phyloP scores from a whole-genome alignment of 53 echinoderm and acorn worm genomes.

The Zoroaster sp. region DNA sequence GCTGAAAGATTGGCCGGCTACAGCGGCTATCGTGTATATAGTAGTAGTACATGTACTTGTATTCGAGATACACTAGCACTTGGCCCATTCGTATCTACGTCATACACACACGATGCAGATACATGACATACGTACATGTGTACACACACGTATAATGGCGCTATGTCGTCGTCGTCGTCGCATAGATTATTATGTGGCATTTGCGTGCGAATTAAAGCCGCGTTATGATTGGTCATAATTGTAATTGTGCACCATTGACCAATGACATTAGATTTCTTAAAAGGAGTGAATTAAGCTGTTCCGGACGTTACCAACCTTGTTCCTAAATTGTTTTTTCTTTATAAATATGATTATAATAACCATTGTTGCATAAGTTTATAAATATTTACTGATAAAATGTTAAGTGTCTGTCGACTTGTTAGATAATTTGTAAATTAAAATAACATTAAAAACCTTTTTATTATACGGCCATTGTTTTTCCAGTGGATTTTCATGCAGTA shows the following conservation, averaged over 20 bases:
- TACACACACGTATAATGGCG: not conserved
- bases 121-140: not conserved
- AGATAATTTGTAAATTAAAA: too few relatives aligned
- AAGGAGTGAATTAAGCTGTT: not conserved
- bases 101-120: not conserved
- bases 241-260: not conserved
- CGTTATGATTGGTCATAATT: not conserved
- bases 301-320: too few relatives aligned
- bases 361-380: too few relatives aligned
- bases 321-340: too few relatives aligned
- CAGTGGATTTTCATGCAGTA: too few relatives aligned
- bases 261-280: not conserved
- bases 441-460: too few relatives aligned
- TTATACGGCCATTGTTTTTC: too few relatives aligned
- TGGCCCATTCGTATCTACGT: too few relatives aligned
- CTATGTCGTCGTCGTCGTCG: not conserved
- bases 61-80: too few relatives aligned
- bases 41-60: not conserved
- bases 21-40: not conserved
- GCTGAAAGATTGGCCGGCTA: not conserved
- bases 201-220: not conserved
- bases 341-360: too few relatives aligned
- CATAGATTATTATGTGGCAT: not conserved
- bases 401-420: too few relatives aligned
- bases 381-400: too few relatives aligned